phyloP scores from a whole-genome alignment of 2,797 vertebrate species.

The Lerista edwardsae region DNA sequence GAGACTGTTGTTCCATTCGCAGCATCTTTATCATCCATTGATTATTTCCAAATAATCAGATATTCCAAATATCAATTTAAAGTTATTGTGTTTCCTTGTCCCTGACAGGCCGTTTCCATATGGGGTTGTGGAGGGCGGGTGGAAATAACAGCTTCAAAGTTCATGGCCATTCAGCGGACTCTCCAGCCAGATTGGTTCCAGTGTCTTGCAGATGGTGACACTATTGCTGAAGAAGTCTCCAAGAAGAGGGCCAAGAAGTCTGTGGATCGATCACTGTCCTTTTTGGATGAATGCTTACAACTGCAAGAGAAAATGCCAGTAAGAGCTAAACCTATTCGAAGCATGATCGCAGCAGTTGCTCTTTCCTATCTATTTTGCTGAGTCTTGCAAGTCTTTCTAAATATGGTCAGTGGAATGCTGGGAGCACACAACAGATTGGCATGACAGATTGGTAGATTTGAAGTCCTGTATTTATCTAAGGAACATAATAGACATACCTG shows the following conservation, averaged over 20 bases:
- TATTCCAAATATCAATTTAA: slow-evolving; percentile 19
- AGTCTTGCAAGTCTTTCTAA: background rate
- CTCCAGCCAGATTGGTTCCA: slow-evolving; percentile 94
- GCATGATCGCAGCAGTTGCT: background rate
- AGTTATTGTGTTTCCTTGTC: background rate
- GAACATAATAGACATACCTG: background rate
- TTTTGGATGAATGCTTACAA: slow-evolving; percentile 89
- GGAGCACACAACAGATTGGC: background rate
- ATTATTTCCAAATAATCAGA: background rate
- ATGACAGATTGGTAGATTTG: background rate
- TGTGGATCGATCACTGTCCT: slow-evolving; percentile 91
- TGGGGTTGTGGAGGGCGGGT: slow-evolving; percentile 93
- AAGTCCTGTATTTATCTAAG: background rate
- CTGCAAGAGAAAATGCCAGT: slow-evolving; percentile 87
- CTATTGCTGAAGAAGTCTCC: slow-evolving; percentile 78
- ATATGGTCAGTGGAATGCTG: background rate
- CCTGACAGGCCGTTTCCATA: slow-evolving; percentile 86
- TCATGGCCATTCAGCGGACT: slow-evolving; percentile 88
- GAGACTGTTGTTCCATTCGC: background rate
- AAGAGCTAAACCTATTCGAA: slow-evolving; percentile 27
- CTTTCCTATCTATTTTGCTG: background rate
- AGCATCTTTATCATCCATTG: background rate
- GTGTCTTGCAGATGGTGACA: slow-evolving; percentile 93
- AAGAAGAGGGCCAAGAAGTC: slow-evolving; percentile 89
- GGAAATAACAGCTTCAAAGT: slow-evolving; percentile 88